These are phyloP conservation scores for Drosophila virilis DNA, from an alignment of 1,140 invertebrate species.

Conservation along the genomic window DNA sequence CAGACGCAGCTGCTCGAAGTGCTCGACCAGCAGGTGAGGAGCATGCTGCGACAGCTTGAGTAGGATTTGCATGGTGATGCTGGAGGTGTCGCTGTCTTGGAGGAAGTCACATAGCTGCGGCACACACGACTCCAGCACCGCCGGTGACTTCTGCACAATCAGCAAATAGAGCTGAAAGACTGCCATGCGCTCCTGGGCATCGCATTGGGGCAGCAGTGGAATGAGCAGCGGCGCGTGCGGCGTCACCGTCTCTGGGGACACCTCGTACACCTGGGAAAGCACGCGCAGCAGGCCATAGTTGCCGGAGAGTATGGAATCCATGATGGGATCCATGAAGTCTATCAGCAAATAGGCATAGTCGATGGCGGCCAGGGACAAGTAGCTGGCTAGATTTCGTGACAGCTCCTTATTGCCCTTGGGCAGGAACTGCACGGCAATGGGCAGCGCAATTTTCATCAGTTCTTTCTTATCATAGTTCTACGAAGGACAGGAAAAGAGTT, in stretches of 20 bases:
- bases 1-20: slow-evolving; percentile 88
- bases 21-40: slow-evolving; percentile 88
- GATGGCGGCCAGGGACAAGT: slow-evolving; percentile 95
- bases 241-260: slow-evolving; percentile 92
- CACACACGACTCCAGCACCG: slow-evolving; percentile 74
- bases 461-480: slow-evolving; percentile 93
- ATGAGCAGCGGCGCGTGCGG: slow-evolving; percentile 93
- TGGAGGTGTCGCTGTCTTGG: slow-evolving; percentile 84
- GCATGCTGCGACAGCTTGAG: slow-evolving; percentile 89
- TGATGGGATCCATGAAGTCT: slow-evolving; percentile 94
- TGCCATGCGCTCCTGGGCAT: slow-evolving; percentile 92
- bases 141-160: slow-evolving; percentile 91
- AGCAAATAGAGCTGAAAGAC: slow-evolving; percentile 92
- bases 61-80: slow-evolving; percentile 91
- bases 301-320: slow-evolving; percentile 93
- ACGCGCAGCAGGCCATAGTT: slow-evolving; percentile 94
- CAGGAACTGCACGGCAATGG: slow-evolving; percentile 95
- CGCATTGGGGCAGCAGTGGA: slow-evolving; percentile 91
- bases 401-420: slow-evolving; percentile 95
- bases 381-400: slow-evolving; percentile 94
- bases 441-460: slow-evolving; percentile 95
- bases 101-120: slow-evolving; percentile 74
- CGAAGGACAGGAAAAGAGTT: not conserved
- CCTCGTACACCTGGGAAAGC: slow-evolving; percentile 94
- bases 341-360: slow-evolving; percentile 93